Conservation (phyloP, 2,797 vertebrate genomes). For the Novumbra hubbsi region DNA sequence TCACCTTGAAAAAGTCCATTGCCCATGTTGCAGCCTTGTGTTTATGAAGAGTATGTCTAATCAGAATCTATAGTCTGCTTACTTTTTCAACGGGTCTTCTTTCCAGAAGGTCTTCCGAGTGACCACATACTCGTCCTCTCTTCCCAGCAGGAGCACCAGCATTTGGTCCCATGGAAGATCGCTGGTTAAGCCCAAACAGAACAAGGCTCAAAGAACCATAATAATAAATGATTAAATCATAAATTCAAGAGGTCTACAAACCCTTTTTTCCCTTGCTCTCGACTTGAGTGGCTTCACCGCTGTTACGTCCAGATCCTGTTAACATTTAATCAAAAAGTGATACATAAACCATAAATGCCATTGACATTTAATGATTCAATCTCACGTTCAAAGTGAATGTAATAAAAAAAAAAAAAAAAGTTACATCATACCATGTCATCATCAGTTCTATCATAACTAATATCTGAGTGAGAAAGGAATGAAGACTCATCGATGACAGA, state of each 20-base stretch:
- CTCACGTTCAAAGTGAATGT: neutral
- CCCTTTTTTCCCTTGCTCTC: conserved; percentile 75
- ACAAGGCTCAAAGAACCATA: neutral
- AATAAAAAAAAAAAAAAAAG: neutral
- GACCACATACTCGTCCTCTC: conserved; percentile 50
- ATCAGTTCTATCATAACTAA: conserved; percentile 79
- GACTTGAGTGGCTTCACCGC: conserved; percentile 72
- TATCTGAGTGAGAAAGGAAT: conserved; percentile 76
- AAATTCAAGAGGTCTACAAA: conserved; percentile 38
- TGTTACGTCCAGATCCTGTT: conserved; percentile 72
- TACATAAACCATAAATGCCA: conserved; percentile 8
- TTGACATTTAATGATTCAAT: neutral
- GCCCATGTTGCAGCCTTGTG: neutral
- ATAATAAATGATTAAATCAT: neutral
- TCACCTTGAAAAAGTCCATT: neutral
- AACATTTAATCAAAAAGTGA: neutral
- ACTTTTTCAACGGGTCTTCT: conserved; percentile 65
- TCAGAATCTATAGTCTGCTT: conserved; percentile 25
- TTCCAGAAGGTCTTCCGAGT: conserved; percentile 59
- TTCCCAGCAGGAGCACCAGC: conserved; percentile 50
- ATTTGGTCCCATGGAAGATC: conserved; percentile 70
- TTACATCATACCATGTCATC: conserved; percentile 69
- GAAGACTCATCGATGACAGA: conserved; percentile 67
- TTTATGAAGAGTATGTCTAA: neutral
- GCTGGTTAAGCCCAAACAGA: conserved; percentile 52